Evolutionary conservation across 1,140 invertebrate species (phyloP).

Genomic region (Yoshiicerus persimilis): DNA sequence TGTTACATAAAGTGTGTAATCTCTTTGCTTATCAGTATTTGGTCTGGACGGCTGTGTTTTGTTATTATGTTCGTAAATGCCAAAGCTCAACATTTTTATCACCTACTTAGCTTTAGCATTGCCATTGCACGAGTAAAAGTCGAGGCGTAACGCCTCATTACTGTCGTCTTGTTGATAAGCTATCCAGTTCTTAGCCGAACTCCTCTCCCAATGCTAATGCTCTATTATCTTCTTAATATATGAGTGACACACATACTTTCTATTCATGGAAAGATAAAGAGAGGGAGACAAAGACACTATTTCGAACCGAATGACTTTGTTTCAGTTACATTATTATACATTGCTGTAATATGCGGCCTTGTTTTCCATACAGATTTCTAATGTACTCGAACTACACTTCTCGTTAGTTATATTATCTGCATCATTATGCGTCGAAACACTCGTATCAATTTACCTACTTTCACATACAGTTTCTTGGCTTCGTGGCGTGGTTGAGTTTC

Average conservation of each 20-base stretch:
- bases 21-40: not conserved
- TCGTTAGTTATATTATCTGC: not conserved
- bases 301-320: not conserved
- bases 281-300: not conserved
- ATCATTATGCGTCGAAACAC: not conserved
- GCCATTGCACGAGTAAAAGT: conserved; percentile 29
- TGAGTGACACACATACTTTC: not conserved
- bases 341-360: not conserved
- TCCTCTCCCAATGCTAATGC: not conserved
- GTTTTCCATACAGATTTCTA: not conserved
- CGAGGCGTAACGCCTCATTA: conserved; percentile 42
- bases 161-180: conserved; percentile 19
- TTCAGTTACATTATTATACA: not conserved
- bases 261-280: not conserved
- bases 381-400: not conserved
- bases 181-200: not conserved
- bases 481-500: not conserved
- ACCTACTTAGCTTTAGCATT: conserved; percentile 40
- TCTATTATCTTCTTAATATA: not conserved
- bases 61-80: conserved; percentile 29
- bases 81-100: conserved; percentile 41
- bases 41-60: not conserved
- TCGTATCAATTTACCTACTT: not conserved
- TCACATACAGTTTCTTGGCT: not conserved
- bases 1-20: not conserved